Evolutionary conservation across 2,113 vertebrate species (phyloP).

Genomic region (Girardinichthys multiradiatus): DNA sequence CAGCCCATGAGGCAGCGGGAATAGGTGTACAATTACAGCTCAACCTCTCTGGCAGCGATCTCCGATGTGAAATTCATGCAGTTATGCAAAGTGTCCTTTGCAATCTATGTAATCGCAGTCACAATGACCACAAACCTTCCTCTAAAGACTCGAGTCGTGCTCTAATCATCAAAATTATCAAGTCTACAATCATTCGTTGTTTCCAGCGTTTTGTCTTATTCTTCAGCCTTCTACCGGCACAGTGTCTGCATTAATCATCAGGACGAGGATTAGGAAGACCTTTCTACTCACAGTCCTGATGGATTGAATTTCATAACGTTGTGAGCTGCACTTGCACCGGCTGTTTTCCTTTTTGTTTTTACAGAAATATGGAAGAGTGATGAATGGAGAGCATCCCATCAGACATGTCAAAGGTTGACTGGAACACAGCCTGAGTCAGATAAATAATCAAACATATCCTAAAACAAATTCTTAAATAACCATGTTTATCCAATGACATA

Average conservation of each 20-base stretch:
- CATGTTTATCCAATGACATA: conserved; percentile 31
- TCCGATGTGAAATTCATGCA: conserved; percentile 40
- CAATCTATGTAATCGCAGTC: conserved; percentile 55
- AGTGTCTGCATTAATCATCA: conserved; percentile 51
- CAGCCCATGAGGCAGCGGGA: conserved; percentile 47
- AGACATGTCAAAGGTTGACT: conserved; percentile 50
- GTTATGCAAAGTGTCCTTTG: conserved; percentile 43
- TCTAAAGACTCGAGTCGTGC: conserved; percentile 23
- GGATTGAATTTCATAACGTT: conserved; percentile 37
- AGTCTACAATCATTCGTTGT: conserved; percentile 42
- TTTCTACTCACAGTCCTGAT: conserved; percentile 47
- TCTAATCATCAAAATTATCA: conserved; percentile 50
- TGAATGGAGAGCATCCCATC: conserved; percentile 69
- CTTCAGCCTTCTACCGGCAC: conserved; percentile 20
- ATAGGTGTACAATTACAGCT: conserved; percentile 56
- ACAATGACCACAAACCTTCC: conserved; percentile 42
- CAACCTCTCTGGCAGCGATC: conserved; percentile 35
- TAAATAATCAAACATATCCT: conserved; percentile 58
- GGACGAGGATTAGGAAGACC: conserved; percentile 38
- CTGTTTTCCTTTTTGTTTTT: conserved; percentile 3
- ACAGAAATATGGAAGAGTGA: conserved; percentile 49
- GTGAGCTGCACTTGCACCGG: conserved; percentile 13
- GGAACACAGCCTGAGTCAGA: conserved; percentile 40
- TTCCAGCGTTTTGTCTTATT: conserved; percentile 57
- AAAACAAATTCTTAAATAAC: conserved; percentile 52